Conservation (phyloP, 2,113 vertebrate genomes). For the Epinephelus cyanopodus region DNA sequence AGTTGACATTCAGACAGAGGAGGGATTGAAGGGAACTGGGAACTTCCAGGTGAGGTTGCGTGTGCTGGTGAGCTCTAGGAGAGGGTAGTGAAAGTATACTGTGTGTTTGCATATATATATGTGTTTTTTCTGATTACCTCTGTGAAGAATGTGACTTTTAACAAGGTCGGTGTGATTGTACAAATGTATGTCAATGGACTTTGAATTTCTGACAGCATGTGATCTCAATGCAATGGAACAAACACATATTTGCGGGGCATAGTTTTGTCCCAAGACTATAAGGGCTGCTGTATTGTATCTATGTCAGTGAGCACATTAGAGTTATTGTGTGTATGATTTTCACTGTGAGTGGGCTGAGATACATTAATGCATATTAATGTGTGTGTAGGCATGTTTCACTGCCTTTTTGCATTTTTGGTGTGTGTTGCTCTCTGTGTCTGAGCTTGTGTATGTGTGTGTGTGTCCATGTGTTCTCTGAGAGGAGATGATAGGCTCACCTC, state of each 20-base stretch:
- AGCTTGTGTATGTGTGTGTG: conserved; percentile 22
- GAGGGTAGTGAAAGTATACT: conserved; percentile 44
- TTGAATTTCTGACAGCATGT: conserved; percentile 35
- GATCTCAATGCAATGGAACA: conserved; percentile 11
- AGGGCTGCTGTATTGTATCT: conserved; percentile 6
- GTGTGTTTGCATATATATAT: conserved; percentile 20
- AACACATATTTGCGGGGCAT: conserved; percentile 17
- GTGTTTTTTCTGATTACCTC: conserved; percentile 6
- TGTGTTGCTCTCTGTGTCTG: not conserved
- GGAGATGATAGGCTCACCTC: conserved; percentile 32
- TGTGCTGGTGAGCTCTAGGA: conserved; percentile 31
- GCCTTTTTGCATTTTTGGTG: conserved; percentile 40
- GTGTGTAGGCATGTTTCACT: conserved; percentile 56
- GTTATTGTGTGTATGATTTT: conserved; percentile 41
- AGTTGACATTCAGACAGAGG: conserved; percentile 32
- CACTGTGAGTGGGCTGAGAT: conserved; percentile 52
- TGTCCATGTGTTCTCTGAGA: conserved; percentile 28
- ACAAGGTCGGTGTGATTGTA: not conserved
- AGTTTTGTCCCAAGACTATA: conserved; percentile 8
- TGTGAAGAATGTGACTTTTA: conserved; percentile 10
- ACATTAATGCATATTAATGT: conserved; percentile 61
- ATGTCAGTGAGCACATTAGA: conserved; percentile 37
- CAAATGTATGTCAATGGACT: conserved; percentile 56
- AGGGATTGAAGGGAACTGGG: conserved; percentile 41
- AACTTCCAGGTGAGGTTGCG: conserved; percentile 62